Percentiles rank a stretch among this genome's conserved stretches.
phyloP scores from a whole-genome alignment of 2,888 invertebrate genomes.

The Dorcus parallelipipedus region DNA sequence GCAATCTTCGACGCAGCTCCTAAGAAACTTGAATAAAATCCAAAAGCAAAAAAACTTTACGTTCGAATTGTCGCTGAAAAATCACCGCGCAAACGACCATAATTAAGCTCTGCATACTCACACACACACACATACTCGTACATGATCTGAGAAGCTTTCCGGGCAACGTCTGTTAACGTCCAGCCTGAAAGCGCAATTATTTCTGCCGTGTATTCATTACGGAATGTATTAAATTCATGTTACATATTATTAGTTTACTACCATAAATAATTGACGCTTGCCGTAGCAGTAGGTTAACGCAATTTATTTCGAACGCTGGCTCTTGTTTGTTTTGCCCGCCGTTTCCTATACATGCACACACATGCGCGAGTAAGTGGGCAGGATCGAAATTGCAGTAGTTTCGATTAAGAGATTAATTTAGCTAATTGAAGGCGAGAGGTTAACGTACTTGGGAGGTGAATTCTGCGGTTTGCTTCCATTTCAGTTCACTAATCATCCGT shows the following conservation, averaged over 20 bases:
- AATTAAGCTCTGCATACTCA: too few species aligned
- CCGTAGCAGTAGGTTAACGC: neutral
- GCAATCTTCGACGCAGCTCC: too few species aligned
- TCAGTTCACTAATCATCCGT: too few species aligned
- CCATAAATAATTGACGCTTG: neutral
- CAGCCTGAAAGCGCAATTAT: neutral
- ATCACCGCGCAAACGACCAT: too few species aligned
- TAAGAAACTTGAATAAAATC: too few species aligned
- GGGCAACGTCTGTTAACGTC: neutral
- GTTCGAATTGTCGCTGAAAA: too few species aligned
- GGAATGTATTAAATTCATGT: neutral
- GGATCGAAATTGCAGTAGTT: neutral
- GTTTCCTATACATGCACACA: too few species aligned
- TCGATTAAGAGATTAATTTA: constrained; percentile 1
- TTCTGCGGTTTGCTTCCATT: too few species aligned
- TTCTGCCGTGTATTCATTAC: constrained; percentile 1
- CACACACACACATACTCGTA: too few species aligned
- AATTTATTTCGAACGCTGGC: neutral
- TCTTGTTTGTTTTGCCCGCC: neutral
- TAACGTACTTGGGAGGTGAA: too few species aligned
- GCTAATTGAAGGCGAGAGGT: neutral
- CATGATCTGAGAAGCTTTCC: too few species aligned
- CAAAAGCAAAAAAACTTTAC: too few species aligned
- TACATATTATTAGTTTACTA: neutral
- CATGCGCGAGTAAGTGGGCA: neutral